Percentiles rank a stretch among this genome's conserved stretches.
phyloP scores from a whole-genome alignment of 2,113 vertebrate species.

The Saiga tatarica region DNA sequence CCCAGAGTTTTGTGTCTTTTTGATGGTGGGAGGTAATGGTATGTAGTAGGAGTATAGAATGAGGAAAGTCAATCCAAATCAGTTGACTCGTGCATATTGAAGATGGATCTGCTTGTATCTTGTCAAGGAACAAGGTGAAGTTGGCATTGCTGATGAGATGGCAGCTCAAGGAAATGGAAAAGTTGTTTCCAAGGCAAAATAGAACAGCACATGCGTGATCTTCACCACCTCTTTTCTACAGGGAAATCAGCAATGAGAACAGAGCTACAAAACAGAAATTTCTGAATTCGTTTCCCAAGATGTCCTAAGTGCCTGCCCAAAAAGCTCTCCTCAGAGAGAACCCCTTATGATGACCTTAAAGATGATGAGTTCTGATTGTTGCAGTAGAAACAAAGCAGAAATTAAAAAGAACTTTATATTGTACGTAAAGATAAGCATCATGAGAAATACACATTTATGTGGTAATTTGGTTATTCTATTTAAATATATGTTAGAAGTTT shows the following conservation, averaged over 20 bases:
- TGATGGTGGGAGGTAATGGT: not conserved
- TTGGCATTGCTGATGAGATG: not conserved
- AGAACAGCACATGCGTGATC: not conserved
- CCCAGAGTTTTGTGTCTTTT: not conserved
- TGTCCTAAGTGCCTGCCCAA: not conserved
- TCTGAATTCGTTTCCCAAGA: not conserved
- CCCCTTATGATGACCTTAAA: not conserved
- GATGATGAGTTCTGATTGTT: not conserved
- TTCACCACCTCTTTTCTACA: not conserved
- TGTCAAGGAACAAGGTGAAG: not conserved
- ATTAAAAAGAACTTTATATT: not conserved
- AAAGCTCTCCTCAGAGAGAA: not conserved
- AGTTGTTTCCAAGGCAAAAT: not conserved
- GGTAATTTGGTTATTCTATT: not conserved
- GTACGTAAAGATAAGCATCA: not conserved
- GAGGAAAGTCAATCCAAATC: conserved; percentile 1
- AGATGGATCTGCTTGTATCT: not conserved
- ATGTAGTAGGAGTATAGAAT: not conserved
- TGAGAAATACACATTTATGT: not conserved
- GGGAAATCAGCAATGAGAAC: not conserved
- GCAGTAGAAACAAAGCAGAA: not conserved
- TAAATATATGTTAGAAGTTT: not conserved
- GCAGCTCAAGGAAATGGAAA: not conserved
- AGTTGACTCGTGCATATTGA: not conserved
- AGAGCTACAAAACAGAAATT: not conserved